These are phyloP conservation scores for Resseliella maxima DNA, from an alignment of 2,888 invertebrate species.

Conservation along the genomic window DNA sequence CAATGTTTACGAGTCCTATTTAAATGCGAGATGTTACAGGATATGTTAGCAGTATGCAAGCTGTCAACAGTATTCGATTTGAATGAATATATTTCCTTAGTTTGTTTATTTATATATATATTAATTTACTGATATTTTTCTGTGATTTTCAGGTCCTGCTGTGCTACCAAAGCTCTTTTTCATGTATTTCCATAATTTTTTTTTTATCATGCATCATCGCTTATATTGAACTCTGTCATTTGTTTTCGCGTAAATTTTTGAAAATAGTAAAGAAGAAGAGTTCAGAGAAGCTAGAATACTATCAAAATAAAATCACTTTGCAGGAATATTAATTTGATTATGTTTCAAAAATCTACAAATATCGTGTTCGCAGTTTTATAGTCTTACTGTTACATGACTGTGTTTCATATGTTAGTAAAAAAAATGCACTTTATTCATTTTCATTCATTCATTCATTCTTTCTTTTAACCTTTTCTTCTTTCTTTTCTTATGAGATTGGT, in stretches of 20 bases:
- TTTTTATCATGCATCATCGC: background rate
- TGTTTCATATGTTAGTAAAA: background rate
- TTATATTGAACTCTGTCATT: background rate
- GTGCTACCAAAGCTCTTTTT: slow-evolving; percentile 16
- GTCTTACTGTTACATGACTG: background rate
- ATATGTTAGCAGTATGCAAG: slow-evolving; percentile 41
- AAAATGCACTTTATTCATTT: background rate
- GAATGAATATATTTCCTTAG: slow-evolving; percentile 27
- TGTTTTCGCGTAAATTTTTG: background rate
- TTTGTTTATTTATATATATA: slow-evolving; percentile 36
- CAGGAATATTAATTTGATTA: slow-evolving; percentile 28
- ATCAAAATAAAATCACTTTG: slow-evolving; percentile 24
- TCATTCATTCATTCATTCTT: background rate
- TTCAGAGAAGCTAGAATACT: background rate
- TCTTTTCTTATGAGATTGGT: background rate
- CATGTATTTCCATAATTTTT: background rate
- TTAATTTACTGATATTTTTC: background rate
- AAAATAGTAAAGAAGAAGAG: background rate
- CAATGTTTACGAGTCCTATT: background rate
- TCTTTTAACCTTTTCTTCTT: background rate
- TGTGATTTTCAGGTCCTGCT: background rate
- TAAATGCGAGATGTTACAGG: background rate
- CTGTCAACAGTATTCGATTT: background rate
- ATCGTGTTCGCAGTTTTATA: background rate
- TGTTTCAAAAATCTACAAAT: slow-evolving; percentile 11